Evolutionary conservation across 2,888 invertebrate genomes (phyloP).

Genomic region (Syritta pipiens): DNA sequence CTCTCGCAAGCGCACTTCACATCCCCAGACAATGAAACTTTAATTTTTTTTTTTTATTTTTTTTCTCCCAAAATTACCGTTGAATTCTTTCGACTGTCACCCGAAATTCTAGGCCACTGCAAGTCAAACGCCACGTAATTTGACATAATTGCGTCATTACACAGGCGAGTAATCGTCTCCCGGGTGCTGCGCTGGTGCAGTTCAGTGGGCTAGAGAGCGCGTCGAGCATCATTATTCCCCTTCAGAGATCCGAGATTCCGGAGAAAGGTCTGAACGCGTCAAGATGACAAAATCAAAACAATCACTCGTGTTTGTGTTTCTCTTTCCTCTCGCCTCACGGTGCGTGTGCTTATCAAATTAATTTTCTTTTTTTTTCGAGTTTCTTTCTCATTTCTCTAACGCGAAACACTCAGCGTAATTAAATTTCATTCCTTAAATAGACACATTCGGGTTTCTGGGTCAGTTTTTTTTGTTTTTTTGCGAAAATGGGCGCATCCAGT

Average conservation of each 20-base stretch:
- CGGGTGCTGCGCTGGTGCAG: background rate
- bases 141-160: constrained; percentile 47
- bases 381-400: background rate
- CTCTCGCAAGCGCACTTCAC: background rate
- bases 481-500: background rate
- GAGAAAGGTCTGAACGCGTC: background rate
- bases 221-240: constrained; percentile 1
- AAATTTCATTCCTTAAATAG: constrained; percentile 33
- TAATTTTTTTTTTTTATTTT: too few species aligned
- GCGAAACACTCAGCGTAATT: constrained; percentile 43
- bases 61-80: constrained; percentile 31
- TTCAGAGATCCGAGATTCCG: background rate
- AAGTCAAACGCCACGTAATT: constrained; percentile 27
- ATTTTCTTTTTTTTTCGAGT: background rate
- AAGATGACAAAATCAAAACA: background rate
- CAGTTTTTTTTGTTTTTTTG: constrained; percentile 12
- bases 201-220: background rate
- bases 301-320: too few species aligned
- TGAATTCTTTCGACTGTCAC: constrained; percentile 25
- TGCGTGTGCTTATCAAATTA: constrained; percentile 45
- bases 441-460: constrained; percentile 55
- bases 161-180: background rate
- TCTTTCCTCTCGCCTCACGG: background rate
- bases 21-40: background rate
- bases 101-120: constrained; percentile 38